These are phyloP conservation scores for Nymphalis io DNA, from an alignment of 1,140 invertebrate species.

Conservation along the genomic window DNA sequence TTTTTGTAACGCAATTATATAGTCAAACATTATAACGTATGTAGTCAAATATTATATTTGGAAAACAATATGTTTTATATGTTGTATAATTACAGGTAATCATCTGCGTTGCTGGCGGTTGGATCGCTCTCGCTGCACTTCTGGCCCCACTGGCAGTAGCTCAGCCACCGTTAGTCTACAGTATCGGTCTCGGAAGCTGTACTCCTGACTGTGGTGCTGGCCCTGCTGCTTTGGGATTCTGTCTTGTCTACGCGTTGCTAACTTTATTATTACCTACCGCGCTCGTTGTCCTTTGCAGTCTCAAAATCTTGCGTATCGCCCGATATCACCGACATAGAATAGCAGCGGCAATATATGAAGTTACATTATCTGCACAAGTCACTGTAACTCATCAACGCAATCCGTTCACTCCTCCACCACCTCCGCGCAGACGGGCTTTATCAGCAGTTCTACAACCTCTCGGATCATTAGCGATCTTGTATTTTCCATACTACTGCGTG, in stretches of 20 bases:
- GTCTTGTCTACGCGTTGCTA: constrained; percentile 83
- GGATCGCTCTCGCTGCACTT: constrained; percentile 79
- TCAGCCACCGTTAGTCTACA: constrained; percentile 80
- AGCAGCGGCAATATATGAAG: constrained; percentile 91
- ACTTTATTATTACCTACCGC: constrained; percentile 85
- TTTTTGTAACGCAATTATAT: background rate
- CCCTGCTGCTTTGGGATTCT: constrained; percentile 82
- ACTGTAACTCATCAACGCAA: constrained; percentile 91
- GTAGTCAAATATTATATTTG: background rate
- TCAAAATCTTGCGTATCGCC: constrained; percentile 89
- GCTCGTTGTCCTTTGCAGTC: constrained; percentile 87
- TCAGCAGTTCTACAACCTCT: constrained; percentile 87
- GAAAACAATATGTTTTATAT: too few relatives aligned
- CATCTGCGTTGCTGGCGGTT: constrained; percentile 78
- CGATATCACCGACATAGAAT: constrained; percentile 91
- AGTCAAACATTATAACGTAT: background rate
- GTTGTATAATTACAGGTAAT: constrained; percentile 64
- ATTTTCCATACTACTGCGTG: constrained; percentile 87
- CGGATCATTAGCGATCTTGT: constrained; percentile 86
- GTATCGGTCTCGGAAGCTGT: constrained; percentile 82
- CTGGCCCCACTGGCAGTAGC: constrained; percentile 80
- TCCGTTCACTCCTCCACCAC: constrained; percentile 84
- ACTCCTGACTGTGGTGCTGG: constrained; percentile 84
- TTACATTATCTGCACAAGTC: constrained; percentile 90
- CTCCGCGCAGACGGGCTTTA: constrained; percentile 84